Conservation (phyloP, 2,888 invertebrate genomes). For the Eilema caniola region DNA sequence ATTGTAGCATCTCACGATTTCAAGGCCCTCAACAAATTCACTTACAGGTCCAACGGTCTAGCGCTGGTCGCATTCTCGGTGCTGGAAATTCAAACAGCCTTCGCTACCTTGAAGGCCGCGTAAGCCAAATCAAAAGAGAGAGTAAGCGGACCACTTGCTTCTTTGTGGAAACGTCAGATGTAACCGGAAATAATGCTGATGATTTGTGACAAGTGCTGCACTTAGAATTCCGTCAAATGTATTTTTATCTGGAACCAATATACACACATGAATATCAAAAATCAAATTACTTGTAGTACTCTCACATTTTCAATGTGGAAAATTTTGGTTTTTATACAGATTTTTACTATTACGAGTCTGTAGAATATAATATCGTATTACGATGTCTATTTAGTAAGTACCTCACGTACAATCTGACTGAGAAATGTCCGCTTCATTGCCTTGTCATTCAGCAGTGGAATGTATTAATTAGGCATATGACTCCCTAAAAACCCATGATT, state of each 20-base stretch:
- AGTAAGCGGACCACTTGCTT: too few relatives aligned
- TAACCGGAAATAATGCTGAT: too few relatives aligned
- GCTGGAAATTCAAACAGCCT: too few relatives aligned
- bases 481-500: background rate
- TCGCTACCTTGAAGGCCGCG: too few relatives aligned
- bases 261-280: background rate
- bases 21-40: too few relatives aligned
- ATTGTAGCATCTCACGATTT: too few relatives aligned
- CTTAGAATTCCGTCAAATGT: background rate
- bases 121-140: too few relatives aligned
- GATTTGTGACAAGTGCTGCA: too few relatives aligned
- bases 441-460: background rate
- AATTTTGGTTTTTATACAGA: background rate
- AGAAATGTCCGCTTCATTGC: background rate
- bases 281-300: background rate
- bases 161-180: too few relatives aligned
- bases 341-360: background rate
- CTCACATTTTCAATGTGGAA: background rate
- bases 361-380: background rate
- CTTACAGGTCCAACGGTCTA: too few relatives aligned
- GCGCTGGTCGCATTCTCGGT: too few relatives aligned
- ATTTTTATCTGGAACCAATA: background rate
- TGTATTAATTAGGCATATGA: background rate
- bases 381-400: slow-evolving; percentile 1
- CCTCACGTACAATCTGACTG: slow-evolving; percentile 4